Conservation (phyloP, 2,888 invertebrate species). For the Yponomeuta malinellus region DNA sequence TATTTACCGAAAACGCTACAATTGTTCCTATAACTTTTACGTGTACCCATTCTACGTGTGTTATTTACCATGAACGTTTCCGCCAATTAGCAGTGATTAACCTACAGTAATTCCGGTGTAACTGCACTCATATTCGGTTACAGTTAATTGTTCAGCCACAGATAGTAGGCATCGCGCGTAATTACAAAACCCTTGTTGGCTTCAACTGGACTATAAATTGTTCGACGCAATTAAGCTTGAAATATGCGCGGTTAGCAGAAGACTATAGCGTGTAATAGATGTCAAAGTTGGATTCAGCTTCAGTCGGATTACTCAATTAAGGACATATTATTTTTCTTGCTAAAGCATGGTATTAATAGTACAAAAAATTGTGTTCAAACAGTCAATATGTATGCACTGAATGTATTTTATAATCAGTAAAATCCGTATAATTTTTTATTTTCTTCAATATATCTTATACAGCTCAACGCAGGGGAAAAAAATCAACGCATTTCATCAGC, state of each 20-base stretch:
- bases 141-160: constrained; percentile 44
- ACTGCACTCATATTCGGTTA: constrained; percentile 28
- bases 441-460: too few relatives aligned
- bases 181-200: constrained; percentile 39
- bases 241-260: constrained; percentile 36
- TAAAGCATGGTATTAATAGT: too few relatives aligned
- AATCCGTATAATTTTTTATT: too few relatives aligned
- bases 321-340: neutral
- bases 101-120: neutral
- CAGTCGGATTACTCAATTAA: neutral
- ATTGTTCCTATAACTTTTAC: too few relatives aligned
- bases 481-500: too few relatives aligned
- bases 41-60: neutral
- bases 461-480: too few relatives aligned
- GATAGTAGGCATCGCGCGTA: constrained; percentile 28
- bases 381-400: too few relatives aligned
- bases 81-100: constrained; percentile 12
- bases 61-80: constrained; percentile 5
- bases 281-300: constrained; percentile 45
- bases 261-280: constrained; percentile 43
- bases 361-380: too few relatives aligned
- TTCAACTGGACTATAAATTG: constrained; percentile 51
- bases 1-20: too few relatives aligned
- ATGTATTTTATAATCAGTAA: too few relatives aligned
- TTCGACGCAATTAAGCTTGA: constrained; percentile 44